These are phyloP conservation scores for Echeneis naucrates DNA, from an alignment of 2,797 vertebrate species.

Conservation along the genomic window DNA sequence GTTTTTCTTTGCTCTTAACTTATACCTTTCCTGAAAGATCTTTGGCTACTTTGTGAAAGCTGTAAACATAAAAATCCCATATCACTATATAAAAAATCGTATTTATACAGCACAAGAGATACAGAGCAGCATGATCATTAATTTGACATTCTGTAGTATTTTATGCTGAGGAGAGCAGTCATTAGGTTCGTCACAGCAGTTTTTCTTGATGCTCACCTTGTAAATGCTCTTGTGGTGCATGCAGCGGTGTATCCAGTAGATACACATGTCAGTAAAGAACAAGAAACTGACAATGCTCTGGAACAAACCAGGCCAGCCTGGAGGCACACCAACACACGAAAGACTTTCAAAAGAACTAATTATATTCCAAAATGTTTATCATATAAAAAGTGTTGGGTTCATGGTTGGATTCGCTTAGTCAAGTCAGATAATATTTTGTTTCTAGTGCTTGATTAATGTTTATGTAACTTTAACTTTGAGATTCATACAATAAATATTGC, in stretches of 20 bases:
- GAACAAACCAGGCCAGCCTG: slow-evolving; percentile 88
- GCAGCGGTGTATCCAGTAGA: slow-evolving; percentile 95
- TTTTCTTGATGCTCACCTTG: slow-evolving; percentile 83
- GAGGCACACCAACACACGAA: neutral
- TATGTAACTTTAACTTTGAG: neutral
- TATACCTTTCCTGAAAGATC: neutral
- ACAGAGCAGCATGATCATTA: neutral
- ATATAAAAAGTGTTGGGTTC: neutral
- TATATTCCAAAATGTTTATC: neutral
- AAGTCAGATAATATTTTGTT: neutral
- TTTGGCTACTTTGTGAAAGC: neutral
- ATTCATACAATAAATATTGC: neutral
- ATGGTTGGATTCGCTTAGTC: neutral
- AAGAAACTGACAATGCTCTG: slow-evolving; percentile 92
- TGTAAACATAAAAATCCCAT: neutral
- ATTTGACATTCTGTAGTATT: neutral
- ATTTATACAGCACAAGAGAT: neutral
- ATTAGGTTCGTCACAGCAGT: too few relatives aligned
- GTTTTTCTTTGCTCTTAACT: neutral
- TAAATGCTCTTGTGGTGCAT: slow-evolving; percentile 92
- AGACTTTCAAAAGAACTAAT: neutral
- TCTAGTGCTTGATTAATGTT: neutral
- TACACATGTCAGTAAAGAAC: slow-evolving; percentile 94
- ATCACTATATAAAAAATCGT: neutral
- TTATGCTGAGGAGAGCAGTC: too few relatives aligned